Conservation (phyloP, 2,113 vertebrate species). For the Ctenomys sociabilis region DNA sequence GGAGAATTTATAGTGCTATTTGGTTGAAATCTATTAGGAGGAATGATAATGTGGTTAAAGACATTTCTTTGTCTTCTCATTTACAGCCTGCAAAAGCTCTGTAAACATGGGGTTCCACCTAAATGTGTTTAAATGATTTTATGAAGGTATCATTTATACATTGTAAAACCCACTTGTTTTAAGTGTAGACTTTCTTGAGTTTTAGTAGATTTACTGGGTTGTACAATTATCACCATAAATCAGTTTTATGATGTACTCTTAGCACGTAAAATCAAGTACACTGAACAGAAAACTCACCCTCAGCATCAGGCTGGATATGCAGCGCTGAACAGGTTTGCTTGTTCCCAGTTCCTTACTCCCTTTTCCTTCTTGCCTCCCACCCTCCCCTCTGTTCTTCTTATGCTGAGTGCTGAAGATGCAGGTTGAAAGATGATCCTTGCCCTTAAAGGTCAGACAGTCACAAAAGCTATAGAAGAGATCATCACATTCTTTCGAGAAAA, state of each 20-base stretch:
- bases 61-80: background rate
- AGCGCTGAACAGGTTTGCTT: too few species aligned
- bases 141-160: conserved; percentile 7
- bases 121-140: background rate
- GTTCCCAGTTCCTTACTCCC: background rate
- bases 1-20: background rate
- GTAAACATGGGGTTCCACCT: background rate
- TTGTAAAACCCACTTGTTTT: conserved; percentile 27
- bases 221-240: background rate
- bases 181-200: background rate
- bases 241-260: background rate
- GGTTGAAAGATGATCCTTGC: background rate
- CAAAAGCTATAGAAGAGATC: background rate
- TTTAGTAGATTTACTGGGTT: background rate
- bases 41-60: background rate
- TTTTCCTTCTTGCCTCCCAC: background rate
- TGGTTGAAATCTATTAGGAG: conserved; percentile 45
- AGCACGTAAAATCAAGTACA: background rate
- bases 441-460: background rate
- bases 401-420: background rate
- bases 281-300: background rate
- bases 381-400: background rate
- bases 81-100: background rate
- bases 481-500: background rate
- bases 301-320: background rate